Percentiles rank a stretch among this genome's conserved stretches.
These are phyloP conservation scores for Coregonus suidteri DNA, from an alignment of 2,797 vertebrate genomes.

Conservation along the genomic window DNA sequence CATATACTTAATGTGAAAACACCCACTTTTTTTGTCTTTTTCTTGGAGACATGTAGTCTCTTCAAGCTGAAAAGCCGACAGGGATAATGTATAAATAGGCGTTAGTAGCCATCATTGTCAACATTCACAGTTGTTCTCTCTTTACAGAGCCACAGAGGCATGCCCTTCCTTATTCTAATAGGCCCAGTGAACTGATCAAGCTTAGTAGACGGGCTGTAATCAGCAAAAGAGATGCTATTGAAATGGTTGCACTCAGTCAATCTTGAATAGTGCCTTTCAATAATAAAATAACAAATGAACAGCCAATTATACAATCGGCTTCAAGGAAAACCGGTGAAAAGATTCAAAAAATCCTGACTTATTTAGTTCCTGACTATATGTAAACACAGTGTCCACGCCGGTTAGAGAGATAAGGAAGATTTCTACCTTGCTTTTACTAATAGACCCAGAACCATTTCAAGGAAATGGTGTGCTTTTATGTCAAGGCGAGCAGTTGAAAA, in stretches of 20 bases:
- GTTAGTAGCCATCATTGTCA: slow-evolving; percentile 65
- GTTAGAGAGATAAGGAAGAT: slow-evolving; percentile 32
- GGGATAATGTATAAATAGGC: slow-evolving; percentile 58
- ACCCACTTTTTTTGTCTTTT: slow-evolving; percentile 16
- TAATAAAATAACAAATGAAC: slow-evolving; percentile 6
- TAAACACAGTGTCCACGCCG: slow-evolving; percentile 23
- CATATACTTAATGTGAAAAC: slow-evolving; percentile 8
- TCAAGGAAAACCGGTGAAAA: slow-evolving; percentile 6
- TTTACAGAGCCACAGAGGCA: slow-evolving; percentile 56
- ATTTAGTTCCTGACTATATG: slow-evolving; percentile 7
- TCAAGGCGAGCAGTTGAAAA: slow-evolving; percentile 13
- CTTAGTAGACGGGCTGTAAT: slow-evolving; percentile 16
- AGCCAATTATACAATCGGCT: slow-evolving; percentile 23
- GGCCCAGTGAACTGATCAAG: slow-evolving; percentile 31
- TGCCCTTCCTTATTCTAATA: slow-evolving; percentile 37
- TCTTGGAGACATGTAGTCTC: slow-evolving; percentile 47
- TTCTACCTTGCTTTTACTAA: slow-evolving; percentile 16
- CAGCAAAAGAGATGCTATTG: slow-evolving; percentile 5
- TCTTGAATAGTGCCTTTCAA: slow-evolving; percentile 11
- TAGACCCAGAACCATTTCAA: slow-evolving; percentile 12
- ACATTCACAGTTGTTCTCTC: slow-evolving; percentile 60
- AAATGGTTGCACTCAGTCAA: slow-evolving; percentile 3
- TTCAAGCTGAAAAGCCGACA: slow-evolving; percentile 57
- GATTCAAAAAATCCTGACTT: slow-evolving; percentile 4
- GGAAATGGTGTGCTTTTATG: slow-evolving; percentile 14